These are phyloP conservation scores for Notoglanidium macrostoma DNA, from an alignment of 2,797 vertebrate species.

Conservation along the genomic window DNA sequence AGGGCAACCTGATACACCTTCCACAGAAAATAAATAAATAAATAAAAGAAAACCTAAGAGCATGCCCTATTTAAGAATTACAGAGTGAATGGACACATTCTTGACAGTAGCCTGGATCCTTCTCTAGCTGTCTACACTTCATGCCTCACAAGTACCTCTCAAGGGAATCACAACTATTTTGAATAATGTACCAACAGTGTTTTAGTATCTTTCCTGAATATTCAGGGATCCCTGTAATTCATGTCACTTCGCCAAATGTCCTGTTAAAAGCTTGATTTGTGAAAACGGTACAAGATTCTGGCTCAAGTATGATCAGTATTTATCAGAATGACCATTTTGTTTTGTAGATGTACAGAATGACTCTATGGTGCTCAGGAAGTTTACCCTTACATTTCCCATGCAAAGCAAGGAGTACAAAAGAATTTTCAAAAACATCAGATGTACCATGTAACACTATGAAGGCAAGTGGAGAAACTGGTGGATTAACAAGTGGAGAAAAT, in stretches of 20 bases:
- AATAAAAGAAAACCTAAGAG: not conserved
- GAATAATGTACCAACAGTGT: not conserved
- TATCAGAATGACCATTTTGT: not conserved
- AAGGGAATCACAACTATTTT: not conserved
- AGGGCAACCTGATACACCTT: not conserved
- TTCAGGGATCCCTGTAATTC: not conserved
- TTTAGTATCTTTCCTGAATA: not conserved
- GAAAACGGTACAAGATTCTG: not conserved
- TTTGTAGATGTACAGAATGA: not conserved
- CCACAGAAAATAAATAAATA: not conserved
- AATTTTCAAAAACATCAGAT: not conserved
- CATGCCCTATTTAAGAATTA: not conserved
- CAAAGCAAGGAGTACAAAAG: not conserved
- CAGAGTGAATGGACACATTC: not conserved
- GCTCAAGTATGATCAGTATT: not conserved
- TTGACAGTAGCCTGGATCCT: not conserved
- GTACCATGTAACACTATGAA: not conserved
- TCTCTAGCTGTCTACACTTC: not conserved
- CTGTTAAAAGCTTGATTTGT: not conserved
- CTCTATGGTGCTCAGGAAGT: not conserved
- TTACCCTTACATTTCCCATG: not conserved
- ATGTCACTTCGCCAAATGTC: not conserved
- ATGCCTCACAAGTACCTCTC: not conserved
- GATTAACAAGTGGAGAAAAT: not conserved
- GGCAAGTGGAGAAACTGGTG: not conserved